Base-by-base conservation (phyloP, 2,113 vertebrate genomes). In the Carollia perspicillata region DNA sequence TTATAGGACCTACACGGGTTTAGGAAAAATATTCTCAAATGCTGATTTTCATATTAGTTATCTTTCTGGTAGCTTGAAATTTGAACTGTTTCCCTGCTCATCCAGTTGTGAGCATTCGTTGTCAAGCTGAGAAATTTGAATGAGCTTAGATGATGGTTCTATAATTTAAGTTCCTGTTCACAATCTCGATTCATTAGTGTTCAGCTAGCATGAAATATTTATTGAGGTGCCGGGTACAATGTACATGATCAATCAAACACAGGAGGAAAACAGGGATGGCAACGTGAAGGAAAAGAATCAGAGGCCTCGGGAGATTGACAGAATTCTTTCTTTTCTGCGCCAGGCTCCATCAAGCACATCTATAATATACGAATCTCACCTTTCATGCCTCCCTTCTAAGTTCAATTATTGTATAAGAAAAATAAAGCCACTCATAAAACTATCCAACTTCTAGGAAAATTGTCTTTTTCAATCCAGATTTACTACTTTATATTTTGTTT, bases 161-260 rank as follows among this genome's bases (percentile, higher is more conserved):
- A 49, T 96, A 95, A 96, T 95, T 94, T 87, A 93, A 83, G 66
- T 78, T 97, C 53, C 89, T 96, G 71, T 96, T 97, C 93, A 96
- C 84, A 93, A 79, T 94, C 83, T 96, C 1, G 3, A 96, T 92
- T 95, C 93, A 96, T 96, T 94, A 95, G 80, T 97, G 95, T 89
- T 96, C 92, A 97, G 66, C 84, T 55, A 94, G 89, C 90, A 87
- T 92, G 66, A 77, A 92, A 89, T 97, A 93, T 93, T 97, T 97
- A 93, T 92, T 49, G 55, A 95, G 53, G 84, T 97, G 68, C 42
- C 78, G 95, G 71, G 55, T 94, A 92, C 71, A 95, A 80, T 85
- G 87, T 78, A 84, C 49, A 92, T 94, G 92, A 97, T 96, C 92
- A 96, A 49, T 97, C 96, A 94, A 95, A 84, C 28, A 71, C 84